Evolutionary conservation across 1,140 invertebrate genomes (phyloP).

Genomic region (Musca domestica): DNA sequence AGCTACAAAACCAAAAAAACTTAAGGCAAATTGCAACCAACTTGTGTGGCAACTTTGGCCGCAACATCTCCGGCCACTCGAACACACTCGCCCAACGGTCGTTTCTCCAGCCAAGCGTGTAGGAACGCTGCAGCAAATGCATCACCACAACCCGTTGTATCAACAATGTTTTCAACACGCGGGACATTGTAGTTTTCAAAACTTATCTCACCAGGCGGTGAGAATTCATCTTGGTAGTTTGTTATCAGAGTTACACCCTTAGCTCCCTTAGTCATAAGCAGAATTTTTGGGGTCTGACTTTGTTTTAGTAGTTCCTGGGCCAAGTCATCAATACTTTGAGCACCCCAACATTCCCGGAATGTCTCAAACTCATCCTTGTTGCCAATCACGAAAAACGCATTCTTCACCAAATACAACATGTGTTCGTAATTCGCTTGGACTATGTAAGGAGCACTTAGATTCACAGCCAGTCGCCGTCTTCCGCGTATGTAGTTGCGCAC

Average conservation of each 20-base stretch:
- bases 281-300: constrained; percentile 28
- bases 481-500: constrained; percentile 56
- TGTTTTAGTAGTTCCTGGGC: constrained; percentile 30
- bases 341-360: constrained; percentile 44
- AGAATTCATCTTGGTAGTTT: constrained; percentile 38
- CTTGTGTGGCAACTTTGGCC: constrained; percentile 44
- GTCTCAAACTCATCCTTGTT: constrained; percentile 68
- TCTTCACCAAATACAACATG: constrained; percentile 60
- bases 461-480: constrained; percentile 64
- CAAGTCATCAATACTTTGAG: constrained; percentile 32
- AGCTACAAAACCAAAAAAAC: not conserved
- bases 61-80: constrained; percentile 44
- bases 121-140: constrained; percentile 78
- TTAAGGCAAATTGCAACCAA: constrained; percentile 48
- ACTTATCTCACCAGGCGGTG: constrained; percentile 28
- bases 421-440: constrained; percentile 60
- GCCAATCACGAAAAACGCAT: constrained; percentile 73
- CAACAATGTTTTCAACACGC: constrained; percentile 55
- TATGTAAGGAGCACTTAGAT: constrained; percentile 73
- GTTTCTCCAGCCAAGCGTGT: constrained; percentile 54
- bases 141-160: constrained; percentile 80
- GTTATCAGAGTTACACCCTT: constrained; percentile 41
- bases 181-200: constrained; percentile 42
- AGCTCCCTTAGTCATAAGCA: constrained; percentile 43
- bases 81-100: constrained; percentile 43